Percentiles rank a stretch among this genome's conserved stretches.
Evolutionary conservation across 2,888 invertebrate species (phyloP).

Genomic region (Rhagonycha lutea): DNA sequence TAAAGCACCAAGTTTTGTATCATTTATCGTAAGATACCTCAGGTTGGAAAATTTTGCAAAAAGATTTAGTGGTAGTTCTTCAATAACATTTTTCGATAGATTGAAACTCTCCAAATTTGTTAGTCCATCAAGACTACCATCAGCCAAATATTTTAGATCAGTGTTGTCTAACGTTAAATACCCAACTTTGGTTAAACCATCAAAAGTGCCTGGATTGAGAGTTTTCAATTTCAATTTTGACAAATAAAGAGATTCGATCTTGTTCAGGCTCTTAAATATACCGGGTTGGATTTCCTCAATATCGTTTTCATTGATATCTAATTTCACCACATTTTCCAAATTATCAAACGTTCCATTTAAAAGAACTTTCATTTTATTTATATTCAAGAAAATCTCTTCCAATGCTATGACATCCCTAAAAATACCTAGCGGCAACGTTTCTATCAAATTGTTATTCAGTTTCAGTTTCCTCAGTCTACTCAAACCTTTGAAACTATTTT

Average conservation of each 20-base stretch:
- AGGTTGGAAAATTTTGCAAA: background rate
- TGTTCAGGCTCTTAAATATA: background rate
- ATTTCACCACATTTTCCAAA: background rate
- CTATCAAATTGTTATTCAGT: constrained; percentile 4
- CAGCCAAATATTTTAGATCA: background rate
- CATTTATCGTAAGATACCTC: background rate
- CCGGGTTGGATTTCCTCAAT: background rate
- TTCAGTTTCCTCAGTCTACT: background rate
- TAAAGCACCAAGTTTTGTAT: constrained; percentile 2
- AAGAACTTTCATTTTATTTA: constrained; percentile 1
- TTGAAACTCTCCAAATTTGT: background rate
- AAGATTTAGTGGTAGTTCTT: background rate
- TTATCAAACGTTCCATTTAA: background rate
- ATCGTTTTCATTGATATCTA: constrained; percentile 7
- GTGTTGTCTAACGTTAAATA: constrained; percentile 4
- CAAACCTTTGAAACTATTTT: constrained; percentile 1
- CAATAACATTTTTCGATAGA: background rate
- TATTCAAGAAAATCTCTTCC: background rate
- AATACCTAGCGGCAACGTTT: background rate
- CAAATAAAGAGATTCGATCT: background rate
- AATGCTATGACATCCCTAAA: background rate
- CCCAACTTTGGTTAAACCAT: background rate
- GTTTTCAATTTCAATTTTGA: background rate
- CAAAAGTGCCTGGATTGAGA: background rate
- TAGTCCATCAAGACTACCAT: background rate